phyloP scores from a whole-genome alignment of 2,113 vertebrate genomes.

The Craseonycteris thonglongyai region DNA sequence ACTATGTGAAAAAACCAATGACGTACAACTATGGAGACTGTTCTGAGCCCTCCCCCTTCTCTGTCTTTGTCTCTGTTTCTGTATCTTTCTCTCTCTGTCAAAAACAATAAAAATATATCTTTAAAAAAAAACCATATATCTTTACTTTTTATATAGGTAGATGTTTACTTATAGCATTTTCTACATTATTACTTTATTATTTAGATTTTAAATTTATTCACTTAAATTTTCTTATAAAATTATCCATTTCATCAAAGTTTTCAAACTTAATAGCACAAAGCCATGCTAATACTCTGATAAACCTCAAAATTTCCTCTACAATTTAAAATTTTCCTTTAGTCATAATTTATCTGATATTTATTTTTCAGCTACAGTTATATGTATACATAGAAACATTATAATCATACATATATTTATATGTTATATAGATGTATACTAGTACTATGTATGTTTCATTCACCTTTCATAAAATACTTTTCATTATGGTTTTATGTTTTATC shows the following conservation, averaged over 20 bases:
- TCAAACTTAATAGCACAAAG: not conserved
- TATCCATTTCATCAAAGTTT: not conserved
- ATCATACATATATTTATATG: not conserved
- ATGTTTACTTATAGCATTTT: not conserved
- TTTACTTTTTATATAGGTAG: not conserved
- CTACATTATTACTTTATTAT: not conserved
- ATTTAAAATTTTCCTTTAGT: not conserved
- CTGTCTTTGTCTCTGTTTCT: too few species aligned
- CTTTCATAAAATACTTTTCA: not conserved
- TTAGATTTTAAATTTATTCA: not conserved
- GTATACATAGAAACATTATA: not conserved
- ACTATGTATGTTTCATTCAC: not conserved
- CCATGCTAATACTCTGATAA: not conserved
- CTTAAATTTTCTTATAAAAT: not conserved
- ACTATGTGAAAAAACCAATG: too few species aligned
- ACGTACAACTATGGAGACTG: too few species aligned
- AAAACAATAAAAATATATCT: too few species aligned
- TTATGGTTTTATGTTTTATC: not conserved
- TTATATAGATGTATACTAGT: not conserved
- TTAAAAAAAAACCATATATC: not conserved
- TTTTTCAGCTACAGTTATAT: not conserved
- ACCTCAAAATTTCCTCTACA: not conserved
- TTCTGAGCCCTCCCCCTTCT: too few species aligned
- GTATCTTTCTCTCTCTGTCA: too few species aligned
- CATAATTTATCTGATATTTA: not conserved